Base-by-base conservation (phyloP, 2,888 invertebrate species). In the Ormyrus thymus region DNA sequence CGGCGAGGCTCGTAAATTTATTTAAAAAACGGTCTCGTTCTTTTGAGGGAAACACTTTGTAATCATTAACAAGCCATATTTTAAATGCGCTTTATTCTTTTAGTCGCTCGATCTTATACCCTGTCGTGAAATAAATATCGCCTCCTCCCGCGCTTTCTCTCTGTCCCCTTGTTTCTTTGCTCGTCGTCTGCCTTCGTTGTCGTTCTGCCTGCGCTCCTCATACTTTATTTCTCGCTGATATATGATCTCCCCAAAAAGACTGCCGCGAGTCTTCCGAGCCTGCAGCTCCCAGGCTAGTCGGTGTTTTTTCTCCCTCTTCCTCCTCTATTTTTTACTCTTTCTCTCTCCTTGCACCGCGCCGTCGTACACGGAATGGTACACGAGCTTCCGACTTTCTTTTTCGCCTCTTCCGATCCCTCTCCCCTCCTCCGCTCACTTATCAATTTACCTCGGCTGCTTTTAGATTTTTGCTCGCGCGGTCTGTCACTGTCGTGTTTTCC, bases 171-270 rank as follows among this genome's bases (percentile, higher is more conserved):
- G 11, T 55, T 73, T 53, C 9, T 73, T 55, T 64, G n/a, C 11
- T 71, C n/a, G 11, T 55, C n/a, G 55, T 51, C 15, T 45, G 51
- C 9, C 53, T 11, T 53, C 51, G 53, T 45, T 10, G 51, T 7
- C 50, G 13, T 7, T 9, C n/a, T 11, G 46, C 46, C 1, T 45
- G 7, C 48, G 43, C 50, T 75, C 15, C 51, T 75, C 59, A 75
- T 58, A 58, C 59, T 70, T 70, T 64, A 76, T 76, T 76, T 64
- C 61, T 56, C 64, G n/a, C 64, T 70, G 69, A 76, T 70, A 50
- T 76, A 76, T 58, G 70, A 64, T 64, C 70, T 29, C 29, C 29
- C 64, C 50, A 70, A 76, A 76, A 76, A 70, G 62, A 70, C 43
- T 29, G 29, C 29, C 29, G 29, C 29, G 4, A 29, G 29, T 29